Conservation (phyloP, 2,113 vertebrate species). For the Chaenocephalus aceratus region DNA sequence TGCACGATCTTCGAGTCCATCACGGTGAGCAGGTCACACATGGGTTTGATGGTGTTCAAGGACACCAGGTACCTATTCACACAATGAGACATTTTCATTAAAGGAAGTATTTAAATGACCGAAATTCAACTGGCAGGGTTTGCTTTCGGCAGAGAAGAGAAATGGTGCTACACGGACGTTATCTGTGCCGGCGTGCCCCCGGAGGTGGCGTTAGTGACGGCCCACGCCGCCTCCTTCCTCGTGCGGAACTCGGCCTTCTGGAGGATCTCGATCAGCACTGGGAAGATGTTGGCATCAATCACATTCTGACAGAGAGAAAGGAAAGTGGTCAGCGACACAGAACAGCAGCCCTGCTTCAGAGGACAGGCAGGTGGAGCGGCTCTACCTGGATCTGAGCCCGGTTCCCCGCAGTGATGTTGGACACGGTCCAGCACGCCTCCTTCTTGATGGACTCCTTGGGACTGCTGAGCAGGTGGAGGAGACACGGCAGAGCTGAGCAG, state of each 20-base stretch:
- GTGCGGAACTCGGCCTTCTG: conserved; percentile 99
- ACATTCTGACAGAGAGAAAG: conserved; percentile 85
- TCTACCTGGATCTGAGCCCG: conserved; percentile 96
- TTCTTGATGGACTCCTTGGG: conserved; percentile 98
- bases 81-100: too few species aligned
- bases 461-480: conserved; percentile 96
- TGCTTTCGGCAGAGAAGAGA: too few species aligned
- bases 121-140: too few species aligned
- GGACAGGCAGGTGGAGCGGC: neutral
- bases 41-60: conserved; percentile 95
- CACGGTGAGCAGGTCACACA: conserved; percentile 96
- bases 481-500: conserved; percentile 97
- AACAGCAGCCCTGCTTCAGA: neutral
- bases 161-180: conserved; percentile 80
- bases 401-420: conserved; percentile 98
- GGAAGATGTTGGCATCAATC: conserved; percentile 98
- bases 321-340: neutral
- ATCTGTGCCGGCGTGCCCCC: conserved; percentile 98
- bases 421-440: conserved; percentile 99
- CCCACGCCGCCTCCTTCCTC: conserved; percentile 98
- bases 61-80: conserved; percentile 91
- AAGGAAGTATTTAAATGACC: too few species aligned
- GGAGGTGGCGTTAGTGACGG: conserved; percentile 97
- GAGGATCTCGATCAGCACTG: conserved; percentile 96
- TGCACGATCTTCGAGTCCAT: conserved; percentile 99